These are phyloP conservation scores for Drepana arcuata DNA, from an alignment of 1,140 invertebrate species.

Conservation along the genomic window DNA sequence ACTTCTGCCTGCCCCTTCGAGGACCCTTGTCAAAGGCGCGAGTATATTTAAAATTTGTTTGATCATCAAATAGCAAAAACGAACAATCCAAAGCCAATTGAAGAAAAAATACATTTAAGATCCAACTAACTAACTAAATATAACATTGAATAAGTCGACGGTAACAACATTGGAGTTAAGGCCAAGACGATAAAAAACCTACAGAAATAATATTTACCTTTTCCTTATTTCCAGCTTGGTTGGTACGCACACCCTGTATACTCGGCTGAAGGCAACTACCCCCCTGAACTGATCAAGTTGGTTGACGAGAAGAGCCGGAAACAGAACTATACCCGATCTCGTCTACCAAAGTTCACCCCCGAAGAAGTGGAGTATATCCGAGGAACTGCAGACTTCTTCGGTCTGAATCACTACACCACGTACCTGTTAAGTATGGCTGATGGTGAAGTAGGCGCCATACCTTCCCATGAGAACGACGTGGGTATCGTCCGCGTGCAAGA, in stretches of 20 bases:
- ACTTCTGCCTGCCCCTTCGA: too few relatives aligned
- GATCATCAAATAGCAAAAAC: too few relatives aligned
- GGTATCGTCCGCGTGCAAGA: slow-evolving; percentile 62
- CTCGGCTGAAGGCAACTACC: slow-evolving; percentile 77
- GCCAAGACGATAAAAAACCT: too few relatives aligned
- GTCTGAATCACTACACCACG: slow-evolving; percentile 76
- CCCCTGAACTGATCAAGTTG: slow-evolving; percentile 74
- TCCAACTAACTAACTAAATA: too few relatives aligned
- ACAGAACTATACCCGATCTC: slow-evolving; percentile 75
- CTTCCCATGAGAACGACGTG: slow-evolving; percentile 66
- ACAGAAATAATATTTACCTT: slow-evolving; percentile 1
- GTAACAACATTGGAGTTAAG: too few relatives aligned
- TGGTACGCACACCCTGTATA: slow-evolving; percentile 81
- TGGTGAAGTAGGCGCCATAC: slow-evolving; percentile 46
- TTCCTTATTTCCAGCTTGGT: slow-evolving; percentile 62
- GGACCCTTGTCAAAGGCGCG: too few relatives aligned
- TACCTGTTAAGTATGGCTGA: slow-evolving; percentile 59
- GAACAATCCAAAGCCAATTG: too few relatives aligned
- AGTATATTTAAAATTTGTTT: too few relatives aligned
- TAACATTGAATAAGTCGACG: too few relatives aligned
- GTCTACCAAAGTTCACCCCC: slow-evolving; percentile 75
- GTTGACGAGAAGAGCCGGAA: slow-evolving; percentile 73
- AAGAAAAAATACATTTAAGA: too few relatives aligned
- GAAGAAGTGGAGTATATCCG: slow-evolving; percentile 73
- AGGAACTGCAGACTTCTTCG: slow-evolving; percentile 75